Conservation (phyloP, 2,113 vertebrate genomes). For the Hoplias malabaricus region DNA sequence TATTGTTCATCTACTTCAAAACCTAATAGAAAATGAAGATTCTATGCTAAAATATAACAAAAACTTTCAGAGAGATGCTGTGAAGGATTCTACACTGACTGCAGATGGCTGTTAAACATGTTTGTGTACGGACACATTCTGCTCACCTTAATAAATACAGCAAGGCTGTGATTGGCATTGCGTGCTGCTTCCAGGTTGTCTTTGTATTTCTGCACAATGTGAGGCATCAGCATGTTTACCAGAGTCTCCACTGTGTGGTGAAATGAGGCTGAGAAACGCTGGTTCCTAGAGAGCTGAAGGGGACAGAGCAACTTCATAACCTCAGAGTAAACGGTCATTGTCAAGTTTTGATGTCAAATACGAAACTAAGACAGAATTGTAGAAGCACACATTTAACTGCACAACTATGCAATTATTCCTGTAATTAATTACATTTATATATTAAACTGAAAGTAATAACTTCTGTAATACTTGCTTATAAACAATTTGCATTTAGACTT, state of each 20-base stretch:
- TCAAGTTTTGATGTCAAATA: no score
- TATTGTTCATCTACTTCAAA: background rate
- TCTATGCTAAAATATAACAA: background rate
- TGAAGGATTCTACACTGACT: background rate
- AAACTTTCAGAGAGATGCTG: background rate
- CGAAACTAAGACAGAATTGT: background rate
- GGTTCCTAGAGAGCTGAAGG: constrained; percentile 87
- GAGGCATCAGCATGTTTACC: constrained; percentile 96
- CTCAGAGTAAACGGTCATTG: no score
- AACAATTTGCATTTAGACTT: constrained; percentile 37
- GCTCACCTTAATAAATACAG: constrained; percentile 92
- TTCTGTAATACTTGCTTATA: no score
- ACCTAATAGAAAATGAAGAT: background rate
- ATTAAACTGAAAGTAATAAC: no score
- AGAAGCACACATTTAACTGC: no score
- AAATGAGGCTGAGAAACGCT: constrained; percentile 92
- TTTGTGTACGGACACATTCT: background rate
- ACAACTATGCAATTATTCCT: no score
- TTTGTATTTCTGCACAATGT: constrained; percentile 96
- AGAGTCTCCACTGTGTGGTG: constrained; percentile 95
- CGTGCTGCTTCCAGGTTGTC: constrained; percentile 94
- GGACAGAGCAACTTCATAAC: background rate
- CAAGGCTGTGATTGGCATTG: constrained; percentile 96
- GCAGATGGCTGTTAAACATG: background rate
- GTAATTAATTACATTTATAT: no score